Conservation (phyloP, 1,140 invertebrate genomes). For the Melanaphis sacchari region DNA sequence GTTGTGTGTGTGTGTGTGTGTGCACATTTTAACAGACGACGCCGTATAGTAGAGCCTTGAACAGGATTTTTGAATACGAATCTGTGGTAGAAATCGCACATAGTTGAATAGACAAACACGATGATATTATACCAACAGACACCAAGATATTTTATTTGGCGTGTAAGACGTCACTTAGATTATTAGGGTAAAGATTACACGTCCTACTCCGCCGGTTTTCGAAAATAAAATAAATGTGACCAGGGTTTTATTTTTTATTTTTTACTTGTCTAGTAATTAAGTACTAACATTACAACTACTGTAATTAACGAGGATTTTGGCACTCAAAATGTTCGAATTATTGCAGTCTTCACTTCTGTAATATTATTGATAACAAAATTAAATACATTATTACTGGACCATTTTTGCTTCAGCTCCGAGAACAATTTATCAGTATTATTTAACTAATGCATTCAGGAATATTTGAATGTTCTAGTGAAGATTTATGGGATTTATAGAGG, state of each 20-base stretch:
- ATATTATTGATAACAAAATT: background rate
- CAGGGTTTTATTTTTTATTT: background rate
- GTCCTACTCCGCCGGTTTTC: background rate
- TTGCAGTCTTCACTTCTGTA: background rate
- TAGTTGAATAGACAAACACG: background rate
- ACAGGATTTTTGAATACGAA: background rate
- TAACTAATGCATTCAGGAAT: background rate
- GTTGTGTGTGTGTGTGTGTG: background rate
- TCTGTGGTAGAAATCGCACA: background rate
- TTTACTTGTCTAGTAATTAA: background rate
- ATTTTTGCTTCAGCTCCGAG: background rate
- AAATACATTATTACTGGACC: background rate
- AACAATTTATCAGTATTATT: background rate
- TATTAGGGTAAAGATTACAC: background rate
- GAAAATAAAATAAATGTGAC: background rate
- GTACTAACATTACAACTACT: background rate
- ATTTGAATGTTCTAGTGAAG: background rate
- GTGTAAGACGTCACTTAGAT: background rate
- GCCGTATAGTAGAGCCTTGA: background rate
- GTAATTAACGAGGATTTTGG: background rate
- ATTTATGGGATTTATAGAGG: background rate
- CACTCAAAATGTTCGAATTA: background rate
- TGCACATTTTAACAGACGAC: background rate
- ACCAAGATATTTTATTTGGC: background rate
- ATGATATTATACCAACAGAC: no score